These are phyloP conservation scores for Actinopyga echinites DNA, from an alignment of 53 echinoderm and acorn worm species.

Conservation along the genomic window DNA sequence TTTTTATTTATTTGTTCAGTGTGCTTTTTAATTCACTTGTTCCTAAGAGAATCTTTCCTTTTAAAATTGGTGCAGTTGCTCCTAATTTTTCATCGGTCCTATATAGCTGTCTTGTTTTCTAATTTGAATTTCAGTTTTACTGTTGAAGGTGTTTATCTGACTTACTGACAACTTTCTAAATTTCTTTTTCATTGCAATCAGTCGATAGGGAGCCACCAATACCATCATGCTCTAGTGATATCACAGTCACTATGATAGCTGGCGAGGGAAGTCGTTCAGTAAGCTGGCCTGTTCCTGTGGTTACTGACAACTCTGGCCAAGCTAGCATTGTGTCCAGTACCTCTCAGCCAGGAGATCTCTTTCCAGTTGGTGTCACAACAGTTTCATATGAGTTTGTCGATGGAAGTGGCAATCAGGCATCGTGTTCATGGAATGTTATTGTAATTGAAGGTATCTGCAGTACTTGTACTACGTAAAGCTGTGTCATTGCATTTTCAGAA, in stretches of 20 bases:
- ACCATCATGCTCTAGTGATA: constrained; percentile 6
- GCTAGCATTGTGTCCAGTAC: constrained; percentile 12
- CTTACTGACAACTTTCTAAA: background rate
- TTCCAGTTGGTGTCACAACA: constrained; percentile 27
- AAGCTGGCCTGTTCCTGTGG: constrained; percentile 46
- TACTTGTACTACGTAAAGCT: background rate
- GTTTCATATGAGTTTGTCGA: constrained; percentile 25
- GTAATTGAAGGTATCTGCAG: constrained; percentile 37
- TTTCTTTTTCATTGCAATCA: background rate
- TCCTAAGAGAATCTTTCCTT: background rate
- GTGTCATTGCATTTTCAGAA: too few relatives aligned
- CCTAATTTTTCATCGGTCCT: background rate
- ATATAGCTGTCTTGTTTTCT: background rate
- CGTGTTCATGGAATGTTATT: constrained; percentile 38
- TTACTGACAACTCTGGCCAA: constrained; percentile 65
- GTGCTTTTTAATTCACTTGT: too few relatives aligned
- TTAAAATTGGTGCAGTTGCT: background rate
- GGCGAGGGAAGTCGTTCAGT: constrained; percentile 15
- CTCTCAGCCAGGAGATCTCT: constrained; percentile 14
- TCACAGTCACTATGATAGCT: background rate
- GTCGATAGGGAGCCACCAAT: background rate
- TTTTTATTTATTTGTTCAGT: too few relatives aligned
- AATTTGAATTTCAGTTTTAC: background rate
- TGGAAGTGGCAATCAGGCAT: constrained; percentile 39
- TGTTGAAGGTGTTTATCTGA: background rate